Evolutionary conservation across 2,888 invertebrate species (phyloP).

Genomic region (Parthenolecanium corni): DNA sequence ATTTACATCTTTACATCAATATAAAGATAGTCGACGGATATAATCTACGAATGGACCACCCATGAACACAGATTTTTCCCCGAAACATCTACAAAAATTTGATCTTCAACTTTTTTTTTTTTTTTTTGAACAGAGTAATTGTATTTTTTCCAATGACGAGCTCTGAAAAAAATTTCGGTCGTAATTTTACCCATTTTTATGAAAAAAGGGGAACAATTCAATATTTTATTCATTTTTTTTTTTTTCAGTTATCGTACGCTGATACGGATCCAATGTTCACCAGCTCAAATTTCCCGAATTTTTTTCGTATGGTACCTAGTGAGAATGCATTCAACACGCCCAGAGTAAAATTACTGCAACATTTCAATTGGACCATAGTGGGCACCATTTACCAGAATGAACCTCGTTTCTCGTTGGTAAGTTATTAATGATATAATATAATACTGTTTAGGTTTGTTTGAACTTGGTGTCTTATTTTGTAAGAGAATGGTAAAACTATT

Average conservation of each 20-base stretch:
- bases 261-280: conserved; percentile 97
- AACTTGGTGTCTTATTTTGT: not conserved
- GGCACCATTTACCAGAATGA: conserved; percentile 96
- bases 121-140: no score
- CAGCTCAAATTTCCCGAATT: conserved; percentile 84
- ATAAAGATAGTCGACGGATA: no score
- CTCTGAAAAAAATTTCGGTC: no score
- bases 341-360: conserved; percentile 68
- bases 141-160: no score
- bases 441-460: not conserved
- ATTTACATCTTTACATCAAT: no score
- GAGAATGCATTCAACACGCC: conserved; percentile 94
- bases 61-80: no score
- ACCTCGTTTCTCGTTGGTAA: conserved; percentile 79
- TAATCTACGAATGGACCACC: no score
- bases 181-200: no score
- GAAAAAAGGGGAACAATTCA: no score
- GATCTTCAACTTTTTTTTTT: no score
- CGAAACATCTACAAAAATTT: no score
- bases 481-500: not conserved
- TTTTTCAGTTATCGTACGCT: conserved; percentile 75
- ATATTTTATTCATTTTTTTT: conserved; percentile 33
- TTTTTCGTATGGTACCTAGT: conserved; percentile 91
- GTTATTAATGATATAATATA: conserved; percentile 34
- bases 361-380: conserved; percentile 95